Conservation (phyloP, 2,797 vertebrate species). For the Erethizon dorsatum region DNA sequence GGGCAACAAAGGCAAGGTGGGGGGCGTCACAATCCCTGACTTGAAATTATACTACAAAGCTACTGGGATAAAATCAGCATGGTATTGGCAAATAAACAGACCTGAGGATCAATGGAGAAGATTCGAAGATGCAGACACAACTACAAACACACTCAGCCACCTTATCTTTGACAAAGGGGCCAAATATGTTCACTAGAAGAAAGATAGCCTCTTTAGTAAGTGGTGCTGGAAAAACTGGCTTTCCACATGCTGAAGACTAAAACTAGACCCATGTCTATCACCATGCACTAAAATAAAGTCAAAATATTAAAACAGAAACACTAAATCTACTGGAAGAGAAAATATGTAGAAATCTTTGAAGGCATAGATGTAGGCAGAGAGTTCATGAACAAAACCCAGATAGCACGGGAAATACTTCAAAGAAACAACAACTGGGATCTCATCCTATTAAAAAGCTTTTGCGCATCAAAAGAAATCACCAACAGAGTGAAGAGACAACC, state of each 20-base stretch:
- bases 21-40: background rate
- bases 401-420: background rate
- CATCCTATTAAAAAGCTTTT: background rate
- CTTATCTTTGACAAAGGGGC: background rate
- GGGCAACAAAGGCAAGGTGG: background rate
- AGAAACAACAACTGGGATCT: background rate
- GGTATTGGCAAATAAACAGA: background rate
- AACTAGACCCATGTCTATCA: background rate
- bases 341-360: background rate
- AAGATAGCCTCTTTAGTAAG: background rate
- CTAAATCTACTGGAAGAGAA: background rate
- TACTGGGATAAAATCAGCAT: background rate
- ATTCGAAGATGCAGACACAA: background rate
- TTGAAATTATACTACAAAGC: background rate
- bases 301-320: background rate
- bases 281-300: background rate
- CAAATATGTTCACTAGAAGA: background rate
- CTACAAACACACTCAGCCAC: background rate
- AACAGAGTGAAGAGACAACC: background rate
- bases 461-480: background rate
- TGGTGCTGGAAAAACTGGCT: background rate
- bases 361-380: too few species aligned
- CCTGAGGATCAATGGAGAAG: background rate
- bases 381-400: background rate
- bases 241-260: background rate